These are phyloP conservation scores for Pseudococcus viburni DNA, from an alignment of 2,888 invertebrate species.

Conservation along the genomic window DNA sequence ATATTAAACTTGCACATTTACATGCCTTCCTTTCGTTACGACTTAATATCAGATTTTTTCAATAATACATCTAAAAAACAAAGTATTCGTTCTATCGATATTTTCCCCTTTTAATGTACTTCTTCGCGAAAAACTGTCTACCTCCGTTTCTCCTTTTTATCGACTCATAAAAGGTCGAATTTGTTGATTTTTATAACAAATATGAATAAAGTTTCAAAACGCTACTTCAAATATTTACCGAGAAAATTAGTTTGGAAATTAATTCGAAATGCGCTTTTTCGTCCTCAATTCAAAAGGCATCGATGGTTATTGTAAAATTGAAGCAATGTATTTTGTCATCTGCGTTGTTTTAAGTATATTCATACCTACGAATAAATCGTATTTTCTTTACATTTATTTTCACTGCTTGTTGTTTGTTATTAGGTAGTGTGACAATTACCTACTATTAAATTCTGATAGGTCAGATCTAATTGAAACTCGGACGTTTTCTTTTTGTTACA, in stretches of 20 bases:
- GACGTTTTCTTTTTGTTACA: too few species aligned
- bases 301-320: too few species aligned
- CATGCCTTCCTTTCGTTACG: neutral
- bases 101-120: neutral
- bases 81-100: neutral
- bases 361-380: too few species aligned
- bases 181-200: conserved; percentile 18
- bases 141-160: neutral
- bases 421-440: too few species aligned
- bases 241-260: neutral
- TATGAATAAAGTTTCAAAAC: conserved; percentile 31
- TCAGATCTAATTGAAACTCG: too few species aligned
- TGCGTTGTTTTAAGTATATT: too few species aligned
- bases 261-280: neutral
- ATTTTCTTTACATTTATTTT: too few species aligned
- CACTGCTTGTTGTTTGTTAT: too few species aligned
- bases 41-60: neutral
- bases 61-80: neutral
- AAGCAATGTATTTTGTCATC: too few species aligned
- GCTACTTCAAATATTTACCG: conserved; percentile 20
- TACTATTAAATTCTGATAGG: too few species aligned
- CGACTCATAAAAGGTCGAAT: neutral
- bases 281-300: neutral
- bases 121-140: neutral
- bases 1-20: conserved; percentile 12